phyloP scores from a whole-genome alignment of 2,113 vertebrate species.

The Xiphophorus couchianus region DNA sequence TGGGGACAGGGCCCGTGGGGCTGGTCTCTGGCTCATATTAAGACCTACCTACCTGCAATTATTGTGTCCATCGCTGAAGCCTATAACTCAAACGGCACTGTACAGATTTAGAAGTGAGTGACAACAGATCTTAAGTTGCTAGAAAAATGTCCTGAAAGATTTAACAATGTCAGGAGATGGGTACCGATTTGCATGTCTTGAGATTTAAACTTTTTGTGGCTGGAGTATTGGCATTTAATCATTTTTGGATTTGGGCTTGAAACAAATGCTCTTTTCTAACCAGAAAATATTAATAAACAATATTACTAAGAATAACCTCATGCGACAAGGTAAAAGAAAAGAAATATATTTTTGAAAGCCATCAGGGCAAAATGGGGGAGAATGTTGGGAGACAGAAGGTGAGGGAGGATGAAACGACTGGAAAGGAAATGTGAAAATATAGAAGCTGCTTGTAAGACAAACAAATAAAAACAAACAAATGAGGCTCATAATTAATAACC shows the following conservation, averaged over 20 bases:
- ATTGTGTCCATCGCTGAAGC: constrained; percentile 21
- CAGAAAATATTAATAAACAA: constrained; percentile 15
- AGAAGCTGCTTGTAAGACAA: constrained; percentile 60
- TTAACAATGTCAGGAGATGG: background rate
- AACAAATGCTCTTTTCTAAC: constrained; percentile 26
- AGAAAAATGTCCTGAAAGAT: constrained; percentile 17
- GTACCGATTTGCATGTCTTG: background rate
- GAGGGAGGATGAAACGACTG: background rate
- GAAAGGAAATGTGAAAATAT: constrained; percentile 29
- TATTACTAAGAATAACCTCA: constrained; percentile 9
- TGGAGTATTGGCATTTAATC: constrained; percentile 23
- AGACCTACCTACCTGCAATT: constrained; percentile 20
- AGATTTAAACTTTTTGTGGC: background rate
- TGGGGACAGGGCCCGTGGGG: constrained; percentile 9
- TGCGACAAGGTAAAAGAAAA: constrained; percentile 2
- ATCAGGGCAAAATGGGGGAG: background rate
- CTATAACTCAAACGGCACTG: constrained; percentile 5
- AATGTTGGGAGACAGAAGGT: constrained; percentile 23
- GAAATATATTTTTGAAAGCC: background rate
- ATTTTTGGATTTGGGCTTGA: constrained; percentile 18
- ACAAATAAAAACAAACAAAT: constrained; percentile 25
- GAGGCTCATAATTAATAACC: constrained; percentile 71
- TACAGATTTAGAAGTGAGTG: background rate
- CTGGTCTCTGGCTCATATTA: constrained; percentile 44
- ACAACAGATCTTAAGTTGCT: constrained; percentile 21